These are phyloP conservation scores for Drosophila acutilabella DNA, from an alignment of 2,888 invertebrate genomes.

Conservation along the genomic window DNA sequence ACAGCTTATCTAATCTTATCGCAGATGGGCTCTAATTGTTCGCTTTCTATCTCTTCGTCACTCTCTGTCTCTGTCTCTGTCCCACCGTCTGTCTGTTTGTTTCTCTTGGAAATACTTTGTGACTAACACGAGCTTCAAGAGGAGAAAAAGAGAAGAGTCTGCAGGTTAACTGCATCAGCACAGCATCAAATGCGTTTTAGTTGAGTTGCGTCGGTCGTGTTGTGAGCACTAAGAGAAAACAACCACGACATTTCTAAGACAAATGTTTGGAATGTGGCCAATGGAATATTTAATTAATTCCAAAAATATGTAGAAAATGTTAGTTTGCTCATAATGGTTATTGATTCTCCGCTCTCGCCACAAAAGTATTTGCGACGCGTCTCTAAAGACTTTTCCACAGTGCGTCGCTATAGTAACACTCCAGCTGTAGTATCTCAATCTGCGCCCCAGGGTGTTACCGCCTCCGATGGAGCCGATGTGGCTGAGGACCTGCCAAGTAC, in stretches of 20 bases:
- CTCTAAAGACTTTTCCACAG: conserved; percentile 80
- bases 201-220: conserved; percentile 54
- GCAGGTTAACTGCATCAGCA: conserved; percentile 17
- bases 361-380: conserved; percentile 78
- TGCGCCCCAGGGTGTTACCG: background rate
- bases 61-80: too few species aligned
- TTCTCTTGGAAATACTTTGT: conserved; percentile 23
- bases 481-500: conserved; percentile 45
- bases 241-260: background rate
- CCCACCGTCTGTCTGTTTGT: background rate
- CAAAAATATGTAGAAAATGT: background rate
- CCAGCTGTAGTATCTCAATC: conserved; percentile 42
- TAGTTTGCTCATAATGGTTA: conserved; percentile 59
- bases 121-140: conserved; percentile 44
- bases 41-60: background rate
- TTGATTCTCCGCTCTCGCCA: conserved; percentile 66
- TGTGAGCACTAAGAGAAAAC: conserved; percentile 21
- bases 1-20: conserved; percentile 59
- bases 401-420: conserved; percentile 78
- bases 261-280: background rate
- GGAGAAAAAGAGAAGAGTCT: conserved; percentile 6
- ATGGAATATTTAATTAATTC: conserved; percentile 50
- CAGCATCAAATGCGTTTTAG: conserved; percentile 57
- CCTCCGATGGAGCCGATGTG: background rate
- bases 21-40: conserved; percentile 15